phyloP scores from a whole-genome alignment of 2,113 vertebrate genomes.

The Ciconia maguari region DNA sequence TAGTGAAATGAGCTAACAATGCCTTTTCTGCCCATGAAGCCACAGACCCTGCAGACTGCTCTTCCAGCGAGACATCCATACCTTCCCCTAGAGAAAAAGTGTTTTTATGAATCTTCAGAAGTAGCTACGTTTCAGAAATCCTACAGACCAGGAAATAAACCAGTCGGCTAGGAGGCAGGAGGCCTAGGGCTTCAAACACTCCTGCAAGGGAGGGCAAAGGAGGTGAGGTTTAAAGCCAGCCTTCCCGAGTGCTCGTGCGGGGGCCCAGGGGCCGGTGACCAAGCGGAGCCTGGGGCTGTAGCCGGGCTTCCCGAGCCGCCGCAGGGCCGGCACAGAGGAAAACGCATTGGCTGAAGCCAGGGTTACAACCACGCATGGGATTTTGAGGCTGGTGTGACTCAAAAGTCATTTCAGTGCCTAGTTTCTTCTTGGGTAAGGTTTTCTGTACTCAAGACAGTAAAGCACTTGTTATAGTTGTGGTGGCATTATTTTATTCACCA shows the following conservation, averaged over 20 bases:
- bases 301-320: rapidly evolving
- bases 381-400: background rate
- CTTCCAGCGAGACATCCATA: rapidly evolving
- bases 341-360: background rate
- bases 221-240: background rate
- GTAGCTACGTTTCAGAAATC: background rate
- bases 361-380: rapidly evolving
- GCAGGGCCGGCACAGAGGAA: rapidly evolving
- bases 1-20: background rate
- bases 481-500: background rate
- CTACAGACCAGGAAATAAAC: background rate
- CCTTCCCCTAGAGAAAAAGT: background rate
- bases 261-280: rapidly evolving
- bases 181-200: background rate
- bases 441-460: background rate
- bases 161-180: background rate
- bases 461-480: background rate
- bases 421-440: background rate
- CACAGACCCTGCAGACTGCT: background rate
- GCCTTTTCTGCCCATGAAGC: background rate
- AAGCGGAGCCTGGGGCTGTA: background rate
- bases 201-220: background rate
- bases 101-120: background rate
- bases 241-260: rapidly evolving
- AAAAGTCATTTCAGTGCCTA: background rate